Evolutionary conservation across 2,113 vertebrate genomes (phyloP), one percentile per base, ranked within the genome.

Genomic region (Ginglymostoma cirratum): DNA sequence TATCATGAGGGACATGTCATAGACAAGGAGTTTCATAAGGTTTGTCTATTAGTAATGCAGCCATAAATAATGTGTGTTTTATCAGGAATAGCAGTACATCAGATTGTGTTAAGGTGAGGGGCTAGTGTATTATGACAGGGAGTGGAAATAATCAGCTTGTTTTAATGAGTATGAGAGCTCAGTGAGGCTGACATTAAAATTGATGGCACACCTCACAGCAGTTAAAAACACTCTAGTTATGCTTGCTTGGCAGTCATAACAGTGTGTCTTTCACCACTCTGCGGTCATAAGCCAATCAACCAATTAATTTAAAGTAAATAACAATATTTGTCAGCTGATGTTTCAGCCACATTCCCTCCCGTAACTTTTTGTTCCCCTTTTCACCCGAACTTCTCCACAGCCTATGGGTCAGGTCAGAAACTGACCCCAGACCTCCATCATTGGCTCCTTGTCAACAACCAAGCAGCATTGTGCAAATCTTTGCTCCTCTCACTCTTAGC

Each of bases 61-160:
- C 93, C 93, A 95, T 95, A 70, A 95, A 95, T 95, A 95, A 95
- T 95, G 93, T 95, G 93, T 95, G 93, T 95, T 95, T 95, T 95
- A 95, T 95, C 93, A 95, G 67, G 67, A 42, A 72, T 95, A 70
- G 93, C 93, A 95, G 93, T 72, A 70, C 93, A 95, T 95, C 93
- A 95, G 93, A 69, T 95, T 95, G 93, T 95, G 93, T 95, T 95
- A 95, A 95, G 93, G 93, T 95, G 93, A 95, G 67, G 93, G 93
- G 93, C 94, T 70, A 30, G 94, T 95, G 94, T 72, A 95, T 95
- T 95, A 95, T 95, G 94, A 95, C 94, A 95, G 42, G 94, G 94
- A 95, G 45, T 95, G 67, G 67, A 70, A 95, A 95, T 95, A 95
- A 95, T 95, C 94, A 95, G 94, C 67, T 95, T 95, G 94, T 95